Base-by-base conservation (phyloP, 2,888 invertebrate species). In the Candidula unifasciata region DNA sequence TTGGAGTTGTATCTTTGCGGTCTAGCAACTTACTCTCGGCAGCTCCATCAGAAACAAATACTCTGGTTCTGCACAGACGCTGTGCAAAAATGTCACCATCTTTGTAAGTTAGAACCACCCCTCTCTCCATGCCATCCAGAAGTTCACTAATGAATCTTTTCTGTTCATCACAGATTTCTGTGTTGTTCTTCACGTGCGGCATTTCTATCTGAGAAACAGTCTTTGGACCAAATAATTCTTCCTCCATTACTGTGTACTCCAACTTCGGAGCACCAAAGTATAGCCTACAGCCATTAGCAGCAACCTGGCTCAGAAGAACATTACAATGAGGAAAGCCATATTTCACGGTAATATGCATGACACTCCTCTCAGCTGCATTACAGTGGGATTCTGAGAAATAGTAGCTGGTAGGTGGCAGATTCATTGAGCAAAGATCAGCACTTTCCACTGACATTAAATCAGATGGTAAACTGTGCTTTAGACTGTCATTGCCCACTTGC, bases 31-130 rank as follows among this genome's bases (percentile, higher is more conserved):
- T 33, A 37, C 83, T 83, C 33, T 79, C 54, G 10, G 71, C 10
- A 18, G 27, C 73, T 18, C 78, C 73, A 60, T 83, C 83, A 24
- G 78, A 57, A 60, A 79, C 73, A 73, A 84, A 84, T 10, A 80
- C 76, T n/a, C 84, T 21, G 3, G 84, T 84, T n/a, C 80, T 44
- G 80, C 84, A 84, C n/a, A 80, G 57, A 1, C 84, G 73, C 33
- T 80, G 74, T 13, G 79, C 80, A 57, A 80, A 84, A 52, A 84
- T 68, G n/a, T 80, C 80, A n/a, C 76, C 74, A 35, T 80, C 68
- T 33, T 66, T 68, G 33, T 30, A 33, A 33, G 74, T 84, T 21
- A 84, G 44, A 18, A 84, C 76, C 24, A 84, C 8, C 6, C 84
- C 84, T 35, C 84, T 52, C 52, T 84, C 76, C 80, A 80, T 80